Evolutionary conservation across 2,888 invertebrate species (phyloP).

Genomic region (Papilio elwesi): DNA sequence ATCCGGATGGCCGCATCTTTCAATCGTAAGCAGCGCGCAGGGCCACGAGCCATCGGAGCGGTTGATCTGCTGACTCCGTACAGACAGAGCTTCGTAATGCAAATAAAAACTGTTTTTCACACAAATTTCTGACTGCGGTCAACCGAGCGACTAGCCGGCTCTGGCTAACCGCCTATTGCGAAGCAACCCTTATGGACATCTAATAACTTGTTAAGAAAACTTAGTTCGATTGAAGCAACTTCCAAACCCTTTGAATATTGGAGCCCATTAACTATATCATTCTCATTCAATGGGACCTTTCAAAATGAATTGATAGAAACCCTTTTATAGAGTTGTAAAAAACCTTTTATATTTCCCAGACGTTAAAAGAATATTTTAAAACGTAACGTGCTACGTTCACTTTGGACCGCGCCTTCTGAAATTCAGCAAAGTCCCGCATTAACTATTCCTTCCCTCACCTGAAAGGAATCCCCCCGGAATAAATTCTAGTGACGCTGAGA

Average conservation of each 20-base stretch:
- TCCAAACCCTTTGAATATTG: not conserved
- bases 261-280: not conserved
- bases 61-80: no score
- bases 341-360: constrained; percentile 16
- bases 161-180: no score
- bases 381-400: constrained; percentile 27
- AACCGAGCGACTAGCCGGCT: no score
- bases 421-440: constrained; percentile 39
- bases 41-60: no score
- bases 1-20: no score
- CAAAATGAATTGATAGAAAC: constrained; percentile 7
- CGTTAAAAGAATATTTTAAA: constrained; percentile 35
- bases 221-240: not conserved
- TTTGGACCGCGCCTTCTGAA: constrained; percentile 31
- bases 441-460: constrained; percentile 42
- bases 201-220: not conserved
- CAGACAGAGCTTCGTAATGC: no score
- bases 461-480: constrained; percentile 47
- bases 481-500: constrained; percentile 45
- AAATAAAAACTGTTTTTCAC: no score
- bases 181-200: no score
- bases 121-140: no score
- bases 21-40: no score
- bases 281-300: constrained; percentile 12
- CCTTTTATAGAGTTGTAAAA: constrained; percentile 22